Evolutionary conservation across 2,797 vertebrate genomes (phyloP).

Genomic region (Dallia pectoralis): DNA sequence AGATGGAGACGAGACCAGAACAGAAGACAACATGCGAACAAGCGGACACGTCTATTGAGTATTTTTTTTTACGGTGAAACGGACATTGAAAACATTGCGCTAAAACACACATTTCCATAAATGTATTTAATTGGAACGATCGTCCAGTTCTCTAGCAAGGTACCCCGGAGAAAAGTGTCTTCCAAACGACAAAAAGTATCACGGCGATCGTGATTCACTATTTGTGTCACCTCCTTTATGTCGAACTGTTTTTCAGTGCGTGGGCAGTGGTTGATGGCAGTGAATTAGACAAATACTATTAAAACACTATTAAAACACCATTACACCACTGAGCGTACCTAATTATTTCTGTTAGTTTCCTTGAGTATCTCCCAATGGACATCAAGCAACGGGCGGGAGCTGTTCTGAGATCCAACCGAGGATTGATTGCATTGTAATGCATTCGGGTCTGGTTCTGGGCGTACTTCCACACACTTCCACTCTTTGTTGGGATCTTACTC

Average conservation of each 20-base stretch:
- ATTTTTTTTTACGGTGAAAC: too few species aligned
- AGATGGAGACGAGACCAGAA: too few species aligned
- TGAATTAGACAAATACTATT: conserved; percentile 8
- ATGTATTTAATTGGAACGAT: too few species aligned
- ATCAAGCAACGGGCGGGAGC: background rate
- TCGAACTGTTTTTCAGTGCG: background rate
- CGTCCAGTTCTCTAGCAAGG: too few species aligned
- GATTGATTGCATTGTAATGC: background rate
- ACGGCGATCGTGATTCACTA: background rate
- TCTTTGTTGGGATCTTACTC: background rate
- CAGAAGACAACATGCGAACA: too few species aligned
- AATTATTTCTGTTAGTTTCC: conserved; percentile 1
- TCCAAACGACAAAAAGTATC: too few species aligned
- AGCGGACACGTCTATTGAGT: too few species aligned
- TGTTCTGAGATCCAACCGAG: background rate
- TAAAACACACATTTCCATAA: too few species aligned
- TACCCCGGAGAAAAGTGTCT: too few species aligned
- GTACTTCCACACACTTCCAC: background rate
- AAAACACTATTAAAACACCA: background rate
- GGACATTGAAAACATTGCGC: too few species aligned
- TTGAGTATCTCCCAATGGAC: background rate
- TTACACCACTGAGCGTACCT: background rate
- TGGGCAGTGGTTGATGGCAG: background rate
- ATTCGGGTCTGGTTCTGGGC: background rate
- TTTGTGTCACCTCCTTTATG: background rate